phyloP scores from a whole-genome alignment of 2,797 vertebrate genomes.

The Clarias pachynema region DNA sequence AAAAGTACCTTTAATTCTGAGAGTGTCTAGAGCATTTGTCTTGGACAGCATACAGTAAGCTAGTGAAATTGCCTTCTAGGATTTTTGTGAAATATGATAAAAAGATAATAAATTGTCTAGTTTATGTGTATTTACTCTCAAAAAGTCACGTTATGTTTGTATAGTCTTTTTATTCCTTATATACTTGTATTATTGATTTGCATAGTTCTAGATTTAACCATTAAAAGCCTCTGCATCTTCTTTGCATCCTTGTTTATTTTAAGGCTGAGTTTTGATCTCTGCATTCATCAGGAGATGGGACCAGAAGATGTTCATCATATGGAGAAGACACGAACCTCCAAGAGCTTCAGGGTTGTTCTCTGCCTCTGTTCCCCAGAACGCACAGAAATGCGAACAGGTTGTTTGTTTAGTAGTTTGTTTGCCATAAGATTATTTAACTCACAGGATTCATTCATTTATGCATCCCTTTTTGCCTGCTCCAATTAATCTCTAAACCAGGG shows the following conservation, averaged over 20 bases:
- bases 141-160: not conserved
- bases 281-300: constrained; percentile 11
- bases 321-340: constrained; percentile 24
- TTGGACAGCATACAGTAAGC: not conserved
- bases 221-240: not conserved
- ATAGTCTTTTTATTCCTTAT: not conserved
- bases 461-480: not conserved
- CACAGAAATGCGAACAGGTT: constrained; percentile 36
- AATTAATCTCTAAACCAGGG: not conserved
- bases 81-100: too few relatives aligned
- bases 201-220: not conserved
- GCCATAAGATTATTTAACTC: not conserved
- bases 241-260: not conserved
- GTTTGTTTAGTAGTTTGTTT: not conserved
- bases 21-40: not conserved
- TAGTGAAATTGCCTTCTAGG: not conserved
- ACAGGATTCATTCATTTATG: not conserved
- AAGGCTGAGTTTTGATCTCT: not conserved
- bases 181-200: not conserved
- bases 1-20: not conserved
- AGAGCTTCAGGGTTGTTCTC: constrained; percentile 58
- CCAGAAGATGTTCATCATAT: constrained; percentile 7
- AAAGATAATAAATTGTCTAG: not conserved
- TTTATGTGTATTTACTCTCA: not conserved
- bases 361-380: constrained; percentile 51